A percentile compares a stretch with the other conserved stretches of the same genome.
These are phyloP conservation scores for Sapayoa aenigma DNA, from an alignment of 2,113 vertebrate species.

Conservation along the genomic window DNA sequence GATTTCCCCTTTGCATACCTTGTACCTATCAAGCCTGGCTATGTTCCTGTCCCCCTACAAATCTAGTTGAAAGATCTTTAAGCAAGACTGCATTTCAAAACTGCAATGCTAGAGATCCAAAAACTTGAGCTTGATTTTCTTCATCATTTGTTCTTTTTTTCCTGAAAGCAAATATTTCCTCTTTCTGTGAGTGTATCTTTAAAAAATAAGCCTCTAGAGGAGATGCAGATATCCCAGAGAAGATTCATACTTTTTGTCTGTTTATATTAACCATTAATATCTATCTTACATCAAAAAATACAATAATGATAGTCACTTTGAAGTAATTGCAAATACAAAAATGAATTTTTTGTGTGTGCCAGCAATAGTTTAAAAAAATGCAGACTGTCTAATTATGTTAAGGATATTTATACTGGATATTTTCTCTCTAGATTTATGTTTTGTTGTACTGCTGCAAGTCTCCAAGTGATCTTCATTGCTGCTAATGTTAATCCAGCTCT, in stretches of 20 bases:
- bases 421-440: neutral
- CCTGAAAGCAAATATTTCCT: neutral
- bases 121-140: neutral
- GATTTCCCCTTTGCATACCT: neutral
- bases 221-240: neutral
- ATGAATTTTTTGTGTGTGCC: neutral
- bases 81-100: neutral
- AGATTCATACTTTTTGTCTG: neutral
- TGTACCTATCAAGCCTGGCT: fast-evolving
- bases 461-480: neutral
- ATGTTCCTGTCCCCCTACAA: neutral
- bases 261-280: neutral
- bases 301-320: neutral
- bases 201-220: neutral
- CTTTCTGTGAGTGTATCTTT: neutral
- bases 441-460: neutral
- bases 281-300: neutral
- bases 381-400: neutral
- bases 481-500: neutral
- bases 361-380: neutral
- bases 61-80: neutral
- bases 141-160: neutral
- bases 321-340: neutral
- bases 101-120: neutral
- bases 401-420: neutral